Percentiles rank a stretch among this genome's conserved stretches.
These are phyloP conservation scores for Pelosia muscerda DNA, from an alignment of 2,888 invertebrate genomes.

Conservation along the genomic window DNA sequence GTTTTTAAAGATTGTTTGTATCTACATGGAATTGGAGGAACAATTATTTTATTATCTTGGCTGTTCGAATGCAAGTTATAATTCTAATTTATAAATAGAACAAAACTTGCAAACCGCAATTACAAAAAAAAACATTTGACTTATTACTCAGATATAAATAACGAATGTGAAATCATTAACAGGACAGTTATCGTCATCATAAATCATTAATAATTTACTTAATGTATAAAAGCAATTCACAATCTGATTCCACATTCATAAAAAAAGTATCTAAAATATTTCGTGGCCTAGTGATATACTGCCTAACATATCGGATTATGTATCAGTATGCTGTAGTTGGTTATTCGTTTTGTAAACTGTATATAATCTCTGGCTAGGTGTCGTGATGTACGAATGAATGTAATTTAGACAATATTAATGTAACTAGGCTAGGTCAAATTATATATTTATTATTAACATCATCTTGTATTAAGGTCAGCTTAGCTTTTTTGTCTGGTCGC, in stretches of 20 bases:
- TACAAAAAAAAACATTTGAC: too few relatives aligned
- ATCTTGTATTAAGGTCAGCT: slow-evolving; percentile 48
- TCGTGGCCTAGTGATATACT: slow-evolving; percentile 76
- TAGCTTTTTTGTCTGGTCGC: slow-evolving; percentile 40
- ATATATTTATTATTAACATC: slow-evolving; percentile 52
- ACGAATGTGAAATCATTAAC: too few relatives aligned
- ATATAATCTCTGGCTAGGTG: slow-evolving; percentile 75
- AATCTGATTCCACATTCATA: slow-evolving; percentile 43
- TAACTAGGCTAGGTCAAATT: slow-evolving; percentile 61
- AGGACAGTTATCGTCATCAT: too few relatives aligned
- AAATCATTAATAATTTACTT: too few relatives aligned
- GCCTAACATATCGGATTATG: slow-evolving; percentile 82
- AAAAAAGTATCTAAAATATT: slow-evolving; percentile 54
- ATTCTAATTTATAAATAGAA: too few relatives aligned
- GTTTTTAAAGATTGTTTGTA: neutral
- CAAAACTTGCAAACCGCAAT: too few relatives aligned
- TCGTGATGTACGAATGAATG: slow-evolving; percentile 69
- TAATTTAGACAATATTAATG: slow-evolving; percentile 83
- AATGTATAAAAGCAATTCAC: neutral
- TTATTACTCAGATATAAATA: too few relatives aligned
- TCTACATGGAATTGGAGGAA: neutral
- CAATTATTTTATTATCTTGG: neutral
- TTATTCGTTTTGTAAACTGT: slow-evolving; percentile 70
- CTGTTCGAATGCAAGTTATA: neutral
- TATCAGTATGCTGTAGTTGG: slow-evolving; percentile 75